Conservation (phyloP, 2,113 vertebrate species). For the Platycercus adscitus region DNA sequence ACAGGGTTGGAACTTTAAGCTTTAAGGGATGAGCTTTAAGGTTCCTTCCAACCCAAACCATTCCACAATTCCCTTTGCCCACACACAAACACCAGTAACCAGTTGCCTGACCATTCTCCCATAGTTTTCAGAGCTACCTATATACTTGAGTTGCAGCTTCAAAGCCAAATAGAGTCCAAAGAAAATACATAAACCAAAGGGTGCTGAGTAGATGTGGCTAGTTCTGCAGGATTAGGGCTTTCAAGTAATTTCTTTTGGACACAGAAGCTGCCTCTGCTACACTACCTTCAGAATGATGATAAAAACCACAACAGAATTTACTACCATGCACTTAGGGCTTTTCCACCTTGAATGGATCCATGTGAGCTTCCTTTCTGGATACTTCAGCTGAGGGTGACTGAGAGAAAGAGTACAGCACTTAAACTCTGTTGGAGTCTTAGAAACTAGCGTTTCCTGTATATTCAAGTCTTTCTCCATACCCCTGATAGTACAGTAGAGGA, state of each 20-base stretch:
- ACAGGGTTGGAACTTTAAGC: not conserved
- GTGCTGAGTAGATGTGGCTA: not conserved
- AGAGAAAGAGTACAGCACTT: not conserved
- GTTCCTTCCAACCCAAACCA: not conserved
- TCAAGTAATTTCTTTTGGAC: not conserved
- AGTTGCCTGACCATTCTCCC: not conserved
- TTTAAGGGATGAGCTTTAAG: not conserved
- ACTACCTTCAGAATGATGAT: not conserved
- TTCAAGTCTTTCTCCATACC: not conserved
- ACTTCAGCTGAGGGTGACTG: not conserved
- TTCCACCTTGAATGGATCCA: not conserved
- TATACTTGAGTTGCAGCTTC: fast-evolving
- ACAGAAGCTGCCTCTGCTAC: not conserved
- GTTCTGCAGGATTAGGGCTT: not conserved
- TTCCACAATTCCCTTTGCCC: not conserved
- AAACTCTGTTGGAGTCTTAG: not conserved
- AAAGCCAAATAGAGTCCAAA: not conserved
- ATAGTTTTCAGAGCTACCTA: not conserved
- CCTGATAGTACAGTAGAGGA: not conserved
- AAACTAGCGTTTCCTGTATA: not conserved
- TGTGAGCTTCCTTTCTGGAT: not conserved
- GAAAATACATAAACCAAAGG: not conserved
- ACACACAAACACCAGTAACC: not conserved
- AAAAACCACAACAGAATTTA: not conserved
- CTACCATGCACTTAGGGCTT: not conserved